These are phyloP conservation scores for Pangasianodon hypophthalmus DNA, from an alignment of 2,113 vertebrate species.

Conservation along the genomic window DNA sequence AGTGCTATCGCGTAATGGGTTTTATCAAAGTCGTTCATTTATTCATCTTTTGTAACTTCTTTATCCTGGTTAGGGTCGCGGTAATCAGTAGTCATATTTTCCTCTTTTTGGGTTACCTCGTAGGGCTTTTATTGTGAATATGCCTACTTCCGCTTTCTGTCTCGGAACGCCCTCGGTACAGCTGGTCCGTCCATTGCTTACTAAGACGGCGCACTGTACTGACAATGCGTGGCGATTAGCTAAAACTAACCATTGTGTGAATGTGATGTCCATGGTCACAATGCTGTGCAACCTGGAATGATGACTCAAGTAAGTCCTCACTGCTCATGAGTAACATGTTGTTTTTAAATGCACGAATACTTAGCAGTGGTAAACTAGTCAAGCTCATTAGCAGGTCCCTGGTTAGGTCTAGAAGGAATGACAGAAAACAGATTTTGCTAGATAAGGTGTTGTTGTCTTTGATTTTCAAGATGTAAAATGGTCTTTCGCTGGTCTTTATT, in stretches of 20 bases:
- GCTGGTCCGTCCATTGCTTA: background rate
- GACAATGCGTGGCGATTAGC: conserved; percentile 1
- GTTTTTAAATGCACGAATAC: background rate
- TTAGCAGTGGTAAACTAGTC: background rate
- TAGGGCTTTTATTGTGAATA: conserved; percentile 38
- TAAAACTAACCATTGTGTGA: background rate
- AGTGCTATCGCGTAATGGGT: background rate
- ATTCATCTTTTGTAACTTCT: background rate
- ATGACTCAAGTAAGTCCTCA: background rate
- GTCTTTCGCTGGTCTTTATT: background rate
- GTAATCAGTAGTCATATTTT: background rate
- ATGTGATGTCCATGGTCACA: background rate
- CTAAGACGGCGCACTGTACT: background rate
- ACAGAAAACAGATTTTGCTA: background rate
- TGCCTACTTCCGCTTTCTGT: background rate
- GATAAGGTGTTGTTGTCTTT: background rate
- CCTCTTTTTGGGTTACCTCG: background rate
- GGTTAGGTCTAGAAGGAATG: background rate
- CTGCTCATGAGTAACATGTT: background rate
- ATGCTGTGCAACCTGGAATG: background rate
- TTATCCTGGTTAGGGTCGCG: background rate
- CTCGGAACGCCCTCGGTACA: background rate
- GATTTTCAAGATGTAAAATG: background rate
- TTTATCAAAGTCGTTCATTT: background rate
- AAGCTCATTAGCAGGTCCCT: background rate